Evolutionary conservation across 1,140 invertebrate species (phyloP).

Genomic region (Eubasilissa regina): DNA sequence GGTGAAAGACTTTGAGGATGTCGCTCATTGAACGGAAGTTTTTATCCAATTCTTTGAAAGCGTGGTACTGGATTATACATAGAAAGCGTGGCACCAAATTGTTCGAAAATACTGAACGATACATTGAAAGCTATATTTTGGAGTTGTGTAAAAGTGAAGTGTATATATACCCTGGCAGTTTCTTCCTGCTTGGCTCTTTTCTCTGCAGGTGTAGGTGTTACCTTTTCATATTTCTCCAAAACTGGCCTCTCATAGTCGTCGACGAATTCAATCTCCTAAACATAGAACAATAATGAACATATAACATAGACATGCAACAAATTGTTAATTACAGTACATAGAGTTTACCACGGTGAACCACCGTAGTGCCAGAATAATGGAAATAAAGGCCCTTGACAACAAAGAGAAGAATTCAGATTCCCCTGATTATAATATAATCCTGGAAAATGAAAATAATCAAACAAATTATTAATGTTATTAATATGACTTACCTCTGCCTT

Average conservation of each 20-base stretch:
- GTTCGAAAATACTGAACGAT: neutral
- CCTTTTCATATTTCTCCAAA: constrained; percentile 78
- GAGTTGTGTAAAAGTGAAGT: constrained; percentile 1
- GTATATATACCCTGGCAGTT: constrained; percentile 15
- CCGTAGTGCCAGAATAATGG: no score
- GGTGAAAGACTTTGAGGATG: no score
- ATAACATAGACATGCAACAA: constrained; percentile 20
- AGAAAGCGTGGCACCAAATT: neutral
- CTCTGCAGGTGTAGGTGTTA: constrained; percentile 69
- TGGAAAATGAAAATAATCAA: no score
- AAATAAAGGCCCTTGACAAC: no score
- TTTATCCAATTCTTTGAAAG: neutral
- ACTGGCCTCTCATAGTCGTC: constrained; percentile 79
- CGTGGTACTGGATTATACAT: neutral
- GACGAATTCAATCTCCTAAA: constrained; percentile 69
- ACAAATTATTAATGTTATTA: neutral
- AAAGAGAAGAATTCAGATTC: no score
- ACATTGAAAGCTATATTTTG: neutral
- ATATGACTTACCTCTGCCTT: constrained; percentile 69
- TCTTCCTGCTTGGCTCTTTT: constrained; percentile 61
- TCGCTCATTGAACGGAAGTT: neutral
- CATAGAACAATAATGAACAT: neutral
- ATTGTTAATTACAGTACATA: neutral
- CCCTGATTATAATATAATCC: no score
- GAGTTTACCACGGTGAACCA: neutral